A percentile compares a stretch with the other conserved stretches of the same genome.
Conservation (phyloP, 1,140 invertebrate species). For the Polypedilum vanderplanki region DNA sequence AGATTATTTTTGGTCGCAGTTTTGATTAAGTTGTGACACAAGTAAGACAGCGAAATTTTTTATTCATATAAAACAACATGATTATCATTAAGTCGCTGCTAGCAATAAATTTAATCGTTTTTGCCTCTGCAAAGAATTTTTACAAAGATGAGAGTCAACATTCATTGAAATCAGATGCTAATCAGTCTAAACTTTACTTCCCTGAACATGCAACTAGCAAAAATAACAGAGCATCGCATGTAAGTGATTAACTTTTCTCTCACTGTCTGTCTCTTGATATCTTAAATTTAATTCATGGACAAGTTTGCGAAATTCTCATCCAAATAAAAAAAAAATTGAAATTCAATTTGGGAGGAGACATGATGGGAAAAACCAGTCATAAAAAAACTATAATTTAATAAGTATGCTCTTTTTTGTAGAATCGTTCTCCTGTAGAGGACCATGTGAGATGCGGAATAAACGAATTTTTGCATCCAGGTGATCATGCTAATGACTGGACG, state of each 20-base stretch:
- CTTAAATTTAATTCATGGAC: no score
- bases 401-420: slow-evolving; percentile 39
- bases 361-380: not conserved
- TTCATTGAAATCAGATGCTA: no score
- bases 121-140: no score
- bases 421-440: slow-evolving; percentile 49
- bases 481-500: slow-evolving; percentile 53
- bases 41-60: no score
- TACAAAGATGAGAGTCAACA: no score
- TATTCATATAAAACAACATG: no score
- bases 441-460: slow-evolving; percentile 52
- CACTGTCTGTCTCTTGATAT: no score
- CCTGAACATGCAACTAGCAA: not conserved
- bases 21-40: no score
- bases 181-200: not conserved
- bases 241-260: not conserved
- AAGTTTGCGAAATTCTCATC: no score
- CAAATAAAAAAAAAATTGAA: not conserved
- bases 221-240: not conserved
- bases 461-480: slow-evolving; percentile 56
- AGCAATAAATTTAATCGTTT: no score
- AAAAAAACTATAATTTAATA: not conserved
- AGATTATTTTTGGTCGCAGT: no score
- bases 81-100: no score
- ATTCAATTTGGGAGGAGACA: not conserved